These are phyloP conservation scores for Haliclystus octoradiatus DNA, from an alignment of 30 jellyfish, hydroid and myxozoan species.

Conservation along the genomic window DNA sequence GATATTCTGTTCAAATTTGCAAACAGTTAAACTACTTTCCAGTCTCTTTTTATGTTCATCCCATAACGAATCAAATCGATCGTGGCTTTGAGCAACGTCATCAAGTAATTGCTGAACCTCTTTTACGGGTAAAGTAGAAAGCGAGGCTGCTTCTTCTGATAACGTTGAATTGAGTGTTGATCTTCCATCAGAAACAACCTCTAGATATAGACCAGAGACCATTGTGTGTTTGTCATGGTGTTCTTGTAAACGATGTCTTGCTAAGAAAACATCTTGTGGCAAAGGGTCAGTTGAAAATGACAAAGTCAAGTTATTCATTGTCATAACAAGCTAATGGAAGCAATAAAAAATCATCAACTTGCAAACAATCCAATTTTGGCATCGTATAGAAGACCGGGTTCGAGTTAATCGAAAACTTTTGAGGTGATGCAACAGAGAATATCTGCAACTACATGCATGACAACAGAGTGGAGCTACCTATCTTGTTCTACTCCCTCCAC, in stretches of 20 bases:
- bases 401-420: background rate
- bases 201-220: slow-evolving; percentile 45
- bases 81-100: slow-evolving; percentile 14
- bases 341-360: background rate
- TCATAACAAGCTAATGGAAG: slow-evolving; percentile 34
- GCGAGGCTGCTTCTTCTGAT: too few species aligned
- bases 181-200: slow-evolving; percentile 40
- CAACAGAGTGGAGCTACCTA: too few species aligned
- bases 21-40: slow-evolving; percentile 50
- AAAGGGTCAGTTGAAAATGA: slow-evolving; percentile 46
- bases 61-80: slow-evolving; percentile 43
- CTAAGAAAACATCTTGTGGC: slow-evolving; percentile 60
- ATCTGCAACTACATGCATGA: too few species aligned
- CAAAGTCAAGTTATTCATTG: slow-evolving; percentile 45
- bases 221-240: slow-evolving; percentile 28
- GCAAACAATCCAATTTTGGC: background rate
- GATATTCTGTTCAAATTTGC: slow-evolving; percentile 62
- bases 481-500: too few species aligned
- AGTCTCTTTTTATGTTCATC: slow-evolving; percentile 38
- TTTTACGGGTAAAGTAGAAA: slow-evolving; percentile 40
- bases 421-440: too few species aligned
- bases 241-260: slow-evolving; percentile 60
- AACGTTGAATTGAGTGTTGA: slow-evolving; percentile 43
- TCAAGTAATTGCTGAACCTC: slow-evolving; percentile 21
- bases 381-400: background rate